Percentiles rank a stretch among this genome's conserved stretches.
These are phyloP conservation scores for Tautogolabrus adspersus DNA, from an alignment of 2,113 vertebrate genomes.

Conservation along the genomic window DNA sequence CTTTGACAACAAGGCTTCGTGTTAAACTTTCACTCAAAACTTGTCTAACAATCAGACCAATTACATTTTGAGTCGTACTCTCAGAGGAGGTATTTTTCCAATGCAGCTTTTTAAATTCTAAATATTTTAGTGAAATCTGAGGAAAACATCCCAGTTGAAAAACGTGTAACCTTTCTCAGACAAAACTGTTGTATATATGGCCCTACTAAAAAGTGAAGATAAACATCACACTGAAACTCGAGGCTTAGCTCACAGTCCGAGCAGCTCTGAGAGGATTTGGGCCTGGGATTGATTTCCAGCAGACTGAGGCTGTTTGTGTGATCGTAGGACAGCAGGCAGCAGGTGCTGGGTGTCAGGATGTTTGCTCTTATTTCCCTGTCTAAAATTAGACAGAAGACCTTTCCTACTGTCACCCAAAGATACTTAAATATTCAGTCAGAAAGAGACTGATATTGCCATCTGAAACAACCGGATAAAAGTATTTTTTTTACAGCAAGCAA, in stretches of 20 bases:
- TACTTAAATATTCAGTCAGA: constrained; percentile 30
- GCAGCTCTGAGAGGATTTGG: constrained; percentile 64
- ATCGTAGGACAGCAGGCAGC: constrained; percentile 62
- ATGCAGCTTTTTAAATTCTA: not conserved
- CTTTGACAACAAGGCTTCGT: constrained; percentile 46
- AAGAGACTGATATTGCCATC: constrained; percentile 21
- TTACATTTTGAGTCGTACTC: not conserved
- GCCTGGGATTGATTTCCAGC: constrained; percentile 64
- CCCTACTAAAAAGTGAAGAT: constrained; percentile 8
- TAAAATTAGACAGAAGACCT: constrained; percentile 79
- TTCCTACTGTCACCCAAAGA: constrained; percentile 53
- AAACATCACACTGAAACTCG: constrained; percentile 1
- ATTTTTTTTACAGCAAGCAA: not conserved
- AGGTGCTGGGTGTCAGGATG: constrained; percentile 74
- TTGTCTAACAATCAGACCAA: not conserved
- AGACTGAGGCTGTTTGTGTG: constrained; percentile 59
- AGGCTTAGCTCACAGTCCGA: constrained; percentile 29
- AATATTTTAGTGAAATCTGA: not conserved
- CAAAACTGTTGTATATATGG: not conserved
- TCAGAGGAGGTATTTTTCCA: not conserved
- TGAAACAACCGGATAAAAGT: not conserved
- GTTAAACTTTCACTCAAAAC: constrained; percentile 28
- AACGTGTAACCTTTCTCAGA: no score
- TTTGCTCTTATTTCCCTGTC: constrained; percentile 70
- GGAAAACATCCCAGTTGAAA: not conserved